phyloP scores from a whole-genome alignment of 2,888 invertebrate genomes.

The Poecilus cupreus region DNA sequence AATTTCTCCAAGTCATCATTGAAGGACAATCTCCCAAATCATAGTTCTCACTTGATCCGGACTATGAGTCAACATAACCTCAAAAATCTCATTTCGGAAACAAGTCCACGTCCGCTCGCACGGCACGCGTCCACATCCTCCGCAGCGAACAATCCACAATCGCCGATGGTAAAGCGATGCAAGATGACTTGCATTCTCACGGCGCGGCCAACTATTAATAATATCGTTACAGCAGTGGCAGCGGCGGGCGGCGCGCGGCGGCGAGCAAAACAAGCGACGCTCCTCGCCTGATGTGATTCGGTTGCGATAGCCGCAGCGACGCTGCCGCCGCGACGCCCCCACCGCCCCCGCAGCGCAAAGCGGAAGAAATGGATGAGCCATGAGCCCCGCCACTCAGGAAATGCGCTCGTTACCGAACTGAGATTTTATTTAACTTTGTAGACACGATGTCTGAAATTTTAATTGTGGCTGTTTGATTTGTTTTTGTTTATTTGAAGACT shows the following conservation, averaged over 20 bases:
- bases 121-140: conserved; percentile 7
- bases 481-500: background rate
- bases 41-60: conserved; percentile 12
- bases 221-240: conserved; percentile 48
- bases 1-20: conserved; percentile 24
- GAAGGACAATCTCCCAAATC: background rate
- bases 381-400: conserved; percentile 6
- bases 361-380: conserved; percentile 48
- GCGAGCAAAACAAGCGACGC: conserved; percentile 47
- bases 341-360: background rate
- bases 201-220: conserved; percentile 52
- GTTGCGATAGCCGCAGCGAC: conserved; percentile 28
- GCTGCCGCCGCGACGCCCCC: background rate
- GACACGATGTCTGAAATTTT: conserved; percentile 32
- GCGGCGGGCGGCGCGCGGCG: background rate
- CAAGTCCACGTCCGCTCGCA: background rate
- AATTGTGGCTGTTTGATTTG: conserved; percentile 35
- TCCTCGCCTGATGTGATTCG: conserved; percentile 40
- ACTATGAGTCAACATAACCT: conserved; percentile 38
- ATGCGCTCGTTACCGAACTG: background rate
- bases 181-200: conserved; percentile 47
- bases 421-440: conserved; percentile 44
- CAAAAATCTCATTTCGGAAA: conserved; percentile 26
- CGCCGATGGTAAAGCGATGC: conserved; percentile 55
- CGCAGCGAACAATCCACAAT: conserved; percentile 31